Evolutionary conservation across 92 coral and sea anemone species (phyloP), one percentile per base, ranked within the genome.

Genomic region (Galaxea fascicularis): DNA sequence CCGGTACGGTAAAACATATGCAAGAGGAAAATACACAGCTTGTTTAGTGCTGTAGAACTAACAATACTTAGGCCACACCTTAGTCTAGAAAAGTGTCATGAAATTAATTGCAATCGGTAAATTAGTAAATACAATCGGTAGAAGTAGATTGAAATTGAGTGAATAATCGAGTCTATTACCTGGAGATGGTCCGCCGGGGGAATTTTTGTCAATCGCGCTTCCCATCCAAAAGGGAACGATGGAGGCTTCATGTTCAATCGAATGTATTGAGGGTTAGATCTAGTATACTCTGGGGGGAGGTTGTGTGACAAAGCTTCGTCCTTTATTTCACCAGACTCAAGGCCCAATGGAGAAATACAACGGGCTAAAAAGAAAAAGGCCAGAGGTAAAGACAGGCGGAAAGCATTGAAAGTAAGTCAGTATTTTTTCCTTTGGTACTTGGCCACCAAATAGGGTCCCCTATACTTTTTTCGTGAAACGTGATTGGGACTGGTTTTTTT

Each of bases 311-410:
- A 57, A 3, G 98, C 98, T 47, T 83, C 90, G 74, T 94, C 95
- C 18, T 89, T 49, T 41, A 94, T 94, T 35, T 74, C 89, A 46
- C 98, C 95, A 35, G 92, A 85, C 62, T 94, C 98, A 73, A 94
- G 93, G 27, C 98, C 98, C 44, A 94, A 84, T 0, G 98, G 95
- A 16, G 86, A 59, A 17, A 90, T 82, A 72, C 98, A 94, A 60
- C 68, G 68, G 29, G 69, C 98, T 94, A 63, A 21, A 86, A 56
- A 41, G 47, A 22, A 53, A 1, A 24, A 5, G 21, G 39, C 8
- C n/a, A n/a, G n/a, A n/a, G n/a, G n/a, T n/a, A n/a, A n/a, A n/a
- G n/a, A n/a, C n/a, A n/a, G n/a, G n/a, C n/a, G n/a, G 12, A 3
- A 41, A 51, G 20, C 13, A 13, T 3, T 10, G 13, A 44, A 11